Conservation (phyloP, 2,888 invertebrate species). For the Sthenelais limicola region DNA sequence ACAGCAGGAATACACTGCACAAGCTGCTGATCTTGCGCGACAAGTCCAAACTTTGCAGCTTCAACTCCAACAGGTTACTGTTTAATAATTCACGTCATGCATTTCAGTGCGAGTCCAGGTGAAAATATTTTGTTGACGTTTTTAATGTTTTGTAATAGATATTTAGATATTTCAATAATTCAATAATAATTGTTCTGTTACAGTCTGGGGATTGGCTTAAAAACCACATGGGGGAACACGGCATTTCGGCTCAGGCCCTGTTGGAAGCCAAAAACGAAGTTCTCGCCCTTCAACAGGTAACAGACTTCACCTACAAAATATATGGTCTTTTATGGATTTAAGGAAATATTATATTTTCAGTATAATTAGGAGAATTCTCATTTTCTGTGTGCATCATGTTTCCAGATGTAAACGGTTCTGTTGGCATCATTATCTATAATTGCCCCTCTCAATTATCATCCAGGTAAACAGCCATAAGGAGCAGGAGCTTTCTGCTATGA, state of each 20-base stretch:
- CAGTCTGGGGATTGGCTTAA: conserved; percentile 64
- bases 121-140: neutral
- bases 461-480: conserved; percentile 29
- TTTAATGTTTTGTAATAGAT: too few relatives aligned
- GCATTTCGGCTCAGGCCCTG: conserved; percentile 60
- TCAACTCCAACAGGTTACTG: conserved; percentile 63
- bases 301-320: too few relatives aligned
- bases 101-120: neutral
- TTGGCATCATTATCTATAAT: too few relatives aligned
- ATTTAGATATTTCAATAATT: too few relatives aligned
- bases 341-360: too few relatives aligned
- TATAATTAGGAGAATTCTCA: too few relatives aligned
- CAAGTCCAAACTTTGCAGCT: conserved; percentile 65
- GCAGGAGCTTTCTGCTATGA: conserved; percentile 30
- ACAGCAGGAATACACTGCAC: conserved; percentile 54
- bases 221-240: conserved; percentile 55
- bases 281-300: conserved; percentile 59
- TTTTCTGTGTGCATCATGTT: too few relatives aligned
- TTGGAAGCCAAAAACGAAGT: conserved; percentile 66
- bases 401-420: too few relatives aligned
- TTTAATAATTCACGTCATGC: neutral
- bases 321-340: too few relatives aligned
- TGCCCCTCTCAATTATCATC: too few relatives aligned
- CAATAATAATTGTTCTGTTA: conserved; percentile 25
- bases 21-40: conserved; percentile 55